Evolutionary conservation across 2,113 vertebrate genomes (phyloP).

Genomic region (Bubo bubo): DNA sequence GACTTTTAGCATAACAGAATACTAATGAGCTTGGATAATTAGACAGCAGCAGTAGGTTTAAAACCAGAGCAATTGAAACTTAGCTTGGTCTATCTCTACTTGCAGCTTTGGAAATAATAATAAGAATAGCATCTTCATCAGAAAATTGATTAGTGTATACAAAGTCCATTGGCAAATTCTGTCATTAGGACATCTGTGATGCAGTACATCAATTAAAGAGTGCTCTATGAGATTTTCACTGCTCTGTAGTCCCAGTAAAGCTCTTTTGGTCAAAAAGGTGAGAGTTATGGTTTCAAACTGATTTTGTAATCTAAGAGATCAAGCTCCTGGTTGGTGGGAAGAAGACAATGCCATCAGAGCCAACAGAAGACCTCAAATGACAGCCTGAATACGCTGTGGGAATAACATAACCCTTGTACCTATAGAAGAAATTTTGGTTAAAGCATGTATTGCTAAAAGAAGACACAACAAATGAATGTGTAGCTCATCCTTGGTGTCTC

Average conservation of each 20-base stretch:
- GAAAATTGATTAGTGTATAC: background rate
- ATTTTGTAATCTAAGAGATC: background rate
- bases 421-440: background rate
- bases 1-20: background rate
- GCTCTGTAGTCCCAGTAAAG: fast-evolving
- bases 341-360: background rate
- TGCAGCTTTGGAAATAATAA: background rate
- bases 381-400: background rate
- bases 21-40: background rate
- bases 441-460: background rate
- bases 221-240: background rate
- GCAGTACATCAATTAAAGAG: background rate
- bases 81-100: background rate
- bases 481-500: background rate
- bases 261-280: background rate
- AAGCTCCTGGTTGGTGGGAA: background rate
- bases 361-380: background rate
- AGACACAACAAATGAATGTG: background rate
- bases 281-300: background rate
- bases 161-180: background rate
- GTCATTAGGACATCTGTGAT: background rate
- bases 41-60: background rate
- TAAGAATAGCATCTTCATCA: background rate
- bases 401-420: background rate
- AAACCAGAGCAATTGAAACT: background rate